phyloP scores from a whole-genome alignment of 1,140 invertebrate species.

The Procambarus virginalis region DNA sequence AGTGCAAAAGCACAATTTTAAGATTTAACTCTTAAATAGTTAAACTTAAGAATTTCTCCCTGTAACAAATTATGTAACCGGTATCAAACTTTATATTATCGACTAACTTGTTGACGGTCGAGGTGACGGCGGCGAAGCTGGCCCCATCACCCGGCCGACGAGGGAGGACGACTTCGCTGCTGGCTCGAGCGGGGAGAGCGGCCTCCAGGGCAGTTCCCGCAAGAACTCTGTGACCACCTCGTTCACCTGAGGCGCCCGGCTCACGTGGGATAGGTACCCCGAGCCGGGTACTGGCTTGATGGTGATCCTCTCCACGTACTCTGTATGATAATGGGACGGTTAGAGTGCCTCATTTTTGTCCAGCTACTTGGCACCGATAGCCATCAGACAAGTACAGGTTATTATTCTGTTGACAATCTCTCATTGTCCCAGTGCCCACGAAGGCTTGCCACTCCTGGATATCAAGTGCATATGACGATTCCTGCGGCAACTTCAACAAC shows the following conservation, averaged over 20 bases:
- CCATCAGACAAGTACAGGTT: too few relatives aligned
- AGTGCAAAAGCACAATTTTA: too few relatives aligned
- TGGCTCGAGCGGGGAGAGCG: conserved; percentile 8
- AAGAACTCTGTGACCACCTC: conserved; percentile 39
- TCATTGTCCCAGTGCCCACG: too few relatives aligned
- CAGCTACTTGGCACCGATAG: too few relatives aligned
- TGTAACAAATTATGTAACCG: too few relatives aligned
- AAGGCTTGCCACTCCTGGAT: too few relatives aligned
- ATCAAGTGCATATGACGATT: too few relatives aligned
- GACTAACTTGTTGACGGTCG: conserved; percentile 43
- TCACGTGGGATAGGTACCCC: conserved; percentile 30
- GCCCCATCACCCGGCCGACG: conserved; percentile 61
- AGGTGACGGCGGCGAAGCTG: conserved; percentile 45
- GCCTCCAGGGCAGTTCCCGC: conserved; percentile 55
- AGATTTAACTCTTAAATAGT: too few relatives aligned
- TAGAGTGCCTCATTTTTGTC: not conserved
- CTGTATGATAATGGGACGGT: not conserved
- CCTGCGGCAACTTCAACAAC: too few relatives aligned
- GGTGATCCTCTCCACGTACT: conserved; percentile 60
- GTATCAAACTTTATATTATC: not conserved
- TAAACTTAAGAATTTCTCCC: not conserved
- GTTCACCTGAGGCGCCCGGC: conserved; percentile 52
- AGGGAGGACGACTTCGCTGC: conserved; percentile 18
- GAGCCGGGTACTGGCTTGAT: conserved; percentile 37
- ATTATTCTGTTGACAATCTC: too few relatives aligned